Evolutionary conservation across 2,113 vertebrate genomes (phyloP), one percentile per base, ranked within the genome.

Genomic region (Crotalus tigris): DNA sequence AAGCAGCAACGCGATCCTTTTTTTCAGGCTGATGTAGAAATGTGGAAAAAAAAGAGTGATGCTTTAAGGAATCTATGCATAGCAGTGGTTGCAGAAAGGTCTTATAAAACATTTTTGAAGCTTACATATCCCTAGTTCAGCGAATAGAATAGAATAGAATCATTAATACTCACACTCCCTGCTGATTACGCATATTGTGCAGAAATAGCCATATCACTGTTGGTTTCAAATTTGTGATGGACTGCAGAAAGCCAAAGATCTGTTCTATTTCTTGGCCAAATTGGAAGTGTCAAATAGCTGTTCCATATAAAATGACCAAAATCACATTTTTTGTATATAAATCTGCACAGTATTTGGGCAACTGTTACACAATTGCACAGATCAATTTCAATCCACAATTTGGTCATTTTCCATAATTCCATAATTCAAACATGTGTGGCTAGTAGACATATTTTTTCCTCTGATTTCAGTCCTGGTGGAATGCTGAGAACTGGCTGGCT

Each of bases 401-500:
- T 89, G 81, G 26, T 26, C 64, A 58, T 85, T 85, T 92, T 89
- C 54, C 8, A 51, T 51, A 46, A 29, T 89, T 85, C 17, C 29
- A 81, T 89, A 46, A 12, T 85, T 61, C 46, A 61, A 64, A 26
- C 53, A 24, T 91, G 61, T 90, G n/a, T 85, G 54, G 12, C 55
- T 10, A 21, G 33, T 23, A 59, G n/a, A 58, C 33, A 24, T 55
- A 3, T 2, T 91, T 91, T 51, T 15, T 90, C 91, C 33, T 23
- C 29, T 13, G 44, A 85, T 88, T 88, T 91, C 15, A 87, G 17
- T 12, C 15, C 5, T 33, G 81, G 23, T 44, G 61, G 53, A 39
- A 51, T 61, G 69, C 44, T 33, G 53, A 86, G 29, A 86, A n/a
- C 53, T 93, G 91, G 88, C 9, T 94, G 92, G 88, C n/a, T 81